phyloP scores from a whole-genome alignment of 1,140 invertebrate genomes.

The Tetramorium alpestre region DNA sequence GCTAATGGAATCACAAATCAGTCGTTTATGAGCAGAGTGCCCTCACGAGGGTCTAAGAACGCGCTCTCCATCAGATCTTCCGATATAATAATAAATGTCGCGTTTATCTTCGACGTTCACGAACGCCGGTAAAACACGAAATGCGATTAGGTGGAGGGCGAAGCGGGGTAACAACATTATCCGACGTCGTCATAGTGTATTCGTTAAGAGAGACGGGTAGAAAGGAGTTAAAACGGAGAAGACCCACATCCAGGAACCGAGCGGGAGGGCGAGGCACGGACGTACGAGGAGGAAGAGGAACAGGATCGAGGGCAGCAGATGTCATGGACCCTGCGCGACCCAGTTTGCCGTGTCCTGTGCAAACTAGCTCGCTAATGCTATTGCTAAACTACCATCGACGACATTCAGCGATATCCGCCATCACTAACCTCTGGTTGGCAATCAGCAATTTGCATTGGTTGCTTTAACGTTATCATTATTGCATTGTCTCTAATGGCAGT shows the following conservation, averaged over 20 bases:
- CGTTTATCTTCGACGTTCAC: slow-evolving; percentile 26
- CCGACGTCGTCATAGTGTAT: neutral
- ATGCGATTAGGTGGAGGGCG: neutral
- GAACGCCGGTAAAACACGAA: slow-evolving; percentile 21
- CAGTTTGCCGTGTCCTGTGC: slow-evolving; percentile 58
- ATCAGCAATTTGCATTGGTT: neutral
- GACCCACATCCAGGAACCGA: neutral
- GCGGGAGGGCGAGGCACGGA: neutral
- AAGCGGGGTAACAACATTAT: slow-evolving; percentile 38
- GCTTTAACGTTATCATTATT: neutral
- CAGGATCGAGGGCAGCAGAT: slow-evolving; percentile 72
- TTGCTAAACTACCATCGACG: slow-evolving; percentile 33
- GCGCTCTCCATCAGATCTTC: neutral
- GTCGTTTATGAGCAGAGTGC: neutral
- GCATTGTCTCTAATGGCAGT: neutral
- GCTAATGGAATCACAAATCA: slow-evolving; percentile 25
- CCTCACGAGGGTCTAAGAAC: neutral
- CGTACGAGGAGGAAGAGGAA: slow-evolving; percentile 13
- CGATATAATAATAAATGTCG: slow-evolving; percentile 25
- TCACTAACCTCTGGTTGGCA: neutral
- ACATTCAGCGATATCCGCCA: slow-evolving; percentile 4
- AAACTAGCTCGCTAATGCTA: slow-evolving; percentile 22
- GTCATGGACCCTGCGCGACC: slow-evolving; percentile 72
- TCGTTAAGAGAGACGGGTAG: slow-evolving; percentile 25
- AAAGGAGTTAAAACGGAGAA: slow-evolving; percentile 21